phyloP scores from a whole-genome alignment of 2,888 invertebrate species.

The Lingula anatina region DNA sequence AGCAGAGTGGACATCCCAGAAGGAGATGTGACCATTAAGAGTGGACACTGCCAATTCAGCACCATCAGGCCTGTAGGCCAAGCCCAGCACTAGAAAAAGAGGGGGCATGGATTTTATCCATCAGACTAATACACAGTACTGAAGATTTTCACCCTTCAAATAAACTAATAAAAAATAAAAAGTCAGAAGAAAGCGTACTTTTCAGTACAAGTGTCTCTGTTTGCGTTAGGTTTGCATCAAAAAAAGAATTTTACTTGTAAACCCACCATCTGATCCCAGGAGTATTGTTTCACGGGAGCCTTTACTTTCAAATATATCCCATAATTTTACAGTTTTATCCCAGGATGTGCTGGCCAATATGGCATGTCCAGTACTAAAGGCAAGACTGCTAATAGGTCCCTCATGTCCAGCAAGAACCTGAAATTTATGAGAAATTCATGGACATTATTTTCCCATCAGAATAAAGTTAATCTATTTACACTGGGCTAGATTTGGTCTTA shows the following conservation, averaged over 20 bases:
- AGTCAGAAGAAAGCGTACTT: too few species aligned
- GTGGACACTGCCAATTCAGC: conserved; percentile 89
- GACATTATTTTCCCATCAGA: too few species aligned
- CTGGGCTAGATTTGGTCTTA: too few species aligned
- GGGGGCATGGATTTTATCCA: too few species aligned
- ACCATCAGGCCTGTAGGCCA: conserved; percentile 85
- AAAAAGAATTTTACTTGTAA: too few species aligned
- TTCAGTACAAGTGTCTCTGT: too few species aligned
- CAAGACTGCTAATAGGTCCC: conserved; percentile 79
- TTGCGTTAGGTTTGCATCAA: too few species aligned
- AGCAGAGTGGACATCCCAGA: conserved; percentile 38
- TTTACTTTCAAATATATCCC: conserved; percentile 78
- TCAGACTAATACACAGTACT: too few species aligned
- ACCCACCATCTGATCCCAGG: conserved; percentile 65
- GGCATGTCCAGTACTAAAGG: conserved; percentile 65
- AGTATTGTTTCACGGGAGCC: conserved; percentile 76
- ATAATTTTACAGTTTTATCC: conserved; percentile 87
- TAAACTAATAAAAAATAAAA: not conserved
- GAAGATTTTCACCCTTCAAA: conserved; percentile 10
- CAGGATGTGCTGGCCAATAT: conserved; percentile 81
- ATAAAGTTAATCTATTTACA: too few species aligned
- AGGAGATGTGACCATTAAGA: conserved; percentile 57
- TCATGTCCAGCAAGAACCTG: conserved; percentile 78
- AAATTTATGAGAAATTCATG: too few species aligned
- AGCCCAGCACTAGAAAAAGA: conserved; percentile 62